Base-by-base conservation (phyloP, 2,888 invertebrate genomes). In the Chymomyza amoena region DNA sequence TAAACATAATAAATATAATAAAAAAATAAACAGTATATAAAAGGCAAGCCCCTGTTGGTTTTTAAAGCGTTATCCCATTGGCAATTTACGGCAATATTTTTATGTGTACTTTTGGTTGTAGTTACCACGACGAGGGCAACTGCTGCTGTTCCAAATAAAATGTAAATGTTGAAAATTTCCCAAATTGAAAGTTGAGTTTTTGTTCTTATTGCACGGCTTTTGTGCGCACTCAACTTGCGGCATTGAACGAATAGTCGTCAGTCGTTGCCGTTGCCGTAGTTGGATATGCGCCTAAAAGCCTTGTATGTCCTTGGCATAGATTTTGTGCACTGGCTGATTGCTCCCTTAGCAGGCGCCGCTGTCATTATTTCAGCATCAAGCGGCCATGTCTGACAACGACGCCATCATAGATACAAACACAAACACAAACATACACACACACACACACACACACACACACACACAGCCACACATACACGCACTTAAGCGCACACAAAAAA, bases 221-320 rank as follows among this genome's bases (percentile, higher is more conserved):
- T 16, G 15, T 16, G 51, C 51, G 13, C 51, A 9, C 2, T 32
- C 39, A 13, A 54, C 16, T 18, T 16, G 54, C 54, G 18, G 54
- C 18, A 20, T 16, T 18, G 20, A 20, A 54, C 54, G 20, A 20
- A 54, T 18, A 18, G 54, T 20, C 54, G 20, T 18, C 18, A 57
- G 56, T 18, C 16, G 20, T 20, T 2, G 32, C 32, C 6, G 32
- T 7, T 4, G 32, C 3, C 20, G 32, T 18, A 16, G 52, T 45
- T 45, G 52, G n/a, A 16, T 77, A 70, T 69, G 63, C 63, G 69
- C 64, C 66, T 62, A 45, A 45, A 45, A 45, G 39, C 39, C 6
- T 45, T 45, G 39, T 13, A 69, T 78, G 87, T 86, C 87, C 83
- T 84, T 86, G 87, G 84, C 87, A 81, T 74, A 76, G 81, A 83